Base-by-base conservation (phyloP, 1,140 invertebrate genomes). In the Adelges cooleyi region DNA sequence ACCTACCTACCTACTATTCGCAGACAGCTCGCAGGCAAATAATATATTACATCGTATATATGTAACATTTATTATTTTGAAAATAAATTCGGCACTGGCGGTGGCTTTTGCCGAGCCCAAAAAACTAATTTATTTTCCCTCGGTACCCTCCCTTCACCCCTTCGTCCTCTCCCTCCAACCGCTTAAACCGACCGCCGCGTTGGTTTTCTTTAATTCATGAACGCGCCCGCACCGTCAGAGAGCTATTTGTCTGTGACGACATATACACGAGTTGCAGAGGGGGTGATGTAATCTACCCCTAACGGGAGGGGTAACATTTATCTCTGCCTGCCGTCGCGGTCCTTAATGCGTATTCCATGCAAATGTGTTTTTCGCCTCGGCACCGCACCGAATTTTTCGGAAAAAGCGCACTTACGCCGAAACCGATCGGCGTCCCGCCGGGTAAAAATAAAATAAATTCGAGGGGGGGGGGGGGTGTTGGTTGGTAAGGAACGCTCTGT, bases 201-300 rank as follows among this genome's bases (percentile, higher is more conserved):
- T 23, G 18, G 53, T 48, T 62, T 62, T 62, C 56, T 62, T 48
- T 62, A 62, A 62, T 62, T 62, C 56, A 62, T 62, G 56, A 62
- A 48, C 42, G 42, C 22, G 38, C 56, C n/a, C 3, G 3, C 22
- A 42, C 42, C 40, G 33, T 33, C 20, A 46, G 22, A n/a, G 38
- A 59, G 54, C 56, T 46, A 62, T 62, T 62, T 62, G 56, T 62
- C 42, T 22, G 56, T 17, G 25, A 17, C 5, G 11, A 17, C 40
- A 44, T 11, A 6, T 13, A 27, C 53, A 13, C 42, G 42, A 9
- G 8, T 4, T 11, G n/a, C 5, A 11, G n/a, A 15, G 40, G 15
- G 15, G 40, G n/a, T 17, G 54, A 29, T 38, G 40, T 8, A 15
- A 15, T 20, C 8, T n/a, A 10, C 40, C 48, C n/a, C 3, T 25